Base-by-base conservation (phyloP, 1,140 invertebrate species). In the Patella vulgata region DNA sequence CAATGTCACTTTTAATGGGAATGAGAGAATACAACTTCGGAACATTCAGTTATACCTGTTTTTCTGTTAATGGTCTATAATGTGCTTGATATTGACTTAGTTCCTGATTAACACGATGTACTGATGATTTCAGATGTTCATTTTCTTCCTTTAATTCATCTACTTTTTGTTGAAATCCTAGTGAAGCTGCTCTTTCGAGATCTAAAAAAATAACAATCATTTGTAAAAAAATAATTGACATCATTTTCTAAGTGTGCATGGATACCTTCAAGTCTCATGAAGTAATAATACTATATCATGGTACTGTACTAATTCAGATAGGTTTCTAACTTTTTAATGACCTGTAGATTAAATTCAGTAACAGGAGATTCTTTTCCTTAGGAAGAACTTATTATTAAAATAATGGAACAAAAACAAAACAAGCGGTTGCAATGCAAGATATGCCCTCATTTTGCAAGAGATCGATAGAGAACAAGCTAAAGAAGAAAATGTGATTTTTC, bases 51-150 rank as follows among this genome's bases (percentile, higher is more conserved):
- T 44, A 31, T 33, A 70, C 70, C 64, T 69, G 56, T 46, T 74
- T 70, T 21, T 71, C 63, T 25, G 65, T 65, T 14, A 76, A 62
- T 12, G 71, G 71, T 55, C 75, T 68, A 47, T 74, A 77, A 57
- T 77, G 75, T 23, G 80, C 75, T 59, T 82, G 79, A 53, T 74
- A 76, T 17, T 71, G 64, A 58, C 78, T 79, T 1, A 82, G 68
- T 60, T 81, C 79, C 17, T 74, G 65, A 60, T 73, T 79, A 11
- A 82, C 64, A 58, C 76, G 52, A 53, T 80, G 70, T 27, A 81
- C 71, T 0, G 69, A 70, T 25, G 60, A 70, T 62, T 80, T 77
- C 52, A 82, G 55, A 1, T 71, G 70, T 28, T 78, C 75, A 70
- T 74, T 77, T 55, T 82, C 79, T 48, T 76, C 71, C 47, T 75